Conservation (phyloP, 2,797 vertebrate species). For the Potorous gilbertii region DNA sequence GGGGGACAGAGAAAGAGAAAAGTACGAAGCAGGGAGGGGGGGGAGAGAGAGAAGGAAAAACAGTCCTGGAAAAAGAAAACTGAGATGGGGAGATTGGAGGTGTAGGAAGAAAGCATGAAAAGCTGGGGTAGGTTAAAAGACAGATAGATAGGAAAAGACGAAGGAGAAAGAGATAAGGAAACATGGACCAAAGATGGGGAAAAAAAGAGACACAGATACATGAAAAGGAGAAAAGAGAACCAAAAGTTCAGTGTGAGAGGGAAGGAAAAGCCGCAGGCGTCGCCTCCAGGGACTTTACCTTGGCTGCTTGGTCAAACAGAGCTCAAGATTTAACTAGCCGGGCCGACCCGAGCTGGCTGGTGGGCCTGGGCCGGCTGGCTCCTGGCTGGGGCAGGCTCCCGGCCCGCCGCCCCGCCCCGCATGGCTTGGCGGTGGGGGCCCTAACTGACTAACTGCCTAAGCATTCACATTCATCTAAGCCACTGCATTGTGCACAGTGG, state of each 20-base stretch:
- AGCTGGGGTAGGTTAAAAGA: conserved; percentile 41
- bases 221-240: conserved; percentile 61
- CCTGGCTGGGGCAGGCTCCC: conserved; percentile 77
- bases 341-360: conserved; percentile 80
- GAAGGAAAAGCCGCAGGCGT: conserved; percentile 77
- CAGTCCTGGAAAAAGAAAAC: conserved; percentile 39
- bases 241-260: conserved; percentile 69
- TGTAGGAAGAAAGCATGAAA: background rate
- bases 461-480: conserved; percentile 90
- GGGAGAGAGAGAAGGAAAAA: conserved; percentile 1
- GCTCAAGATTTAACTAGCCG: conserved; percentile 81
- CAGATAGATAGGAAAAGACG: background rate
- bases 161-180: background rate
- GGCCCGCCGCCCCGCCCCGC: conserved; percentile 79
- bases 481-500: conserved; percentile 97
- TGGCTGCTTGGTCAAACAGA: conserved; percentile 82
- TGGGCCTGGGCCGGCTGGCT: conserved; percentile 80
- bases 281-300: conserved; percentile 81
- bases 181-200: conserved; percentile 43
- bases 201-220: conserved; percentile 6
- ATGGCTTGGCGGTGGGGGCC: conserved; percentile 77
- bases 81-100: background rate
- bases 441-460: conserved; percentile 91
- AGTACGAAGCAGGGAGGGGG: background rate
- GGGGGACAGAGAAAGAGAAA: conserved; percentile 24